Evolutionary conservation across 2,113 vertebrate genomes (phyloP).

Genomic region (Oxyruncus cristatus): DNA sequence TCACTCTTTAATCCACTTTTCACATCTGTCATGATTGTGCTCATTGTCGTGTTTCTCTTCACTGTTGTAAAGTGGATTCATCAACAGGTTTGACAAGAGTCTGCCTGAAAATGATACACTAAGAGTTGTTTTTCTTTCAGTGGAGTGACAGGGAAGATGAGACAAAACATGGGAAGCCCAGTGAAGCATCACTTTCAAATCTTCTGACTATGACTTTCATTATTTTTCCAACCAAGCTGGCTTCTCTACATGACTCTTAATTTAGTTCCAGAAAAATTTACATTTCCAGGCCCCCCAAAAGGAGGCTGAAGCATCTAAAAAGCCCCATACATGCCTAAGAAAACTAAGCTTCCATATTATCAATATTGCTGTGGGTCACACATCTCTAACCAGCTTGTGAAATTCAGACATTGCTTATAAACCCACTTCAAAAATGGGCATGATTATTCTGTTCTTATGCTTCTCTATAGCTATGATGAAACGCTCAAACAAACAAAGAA

Average conservation of each 20-base stretch:
- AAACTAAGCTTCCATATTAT: background rate
- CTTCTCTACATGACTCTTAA: background rate
- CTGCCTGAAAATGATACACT: background rate
- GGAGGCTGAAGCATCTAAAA: background rate
- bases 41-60: too few relatives aligned
- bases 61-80: too few relatives aligned
- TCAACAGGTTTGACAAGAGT: too few relatives aligned
- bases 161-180: background rate
- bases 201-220: background rate
- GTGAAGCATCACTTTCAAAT: background rate
- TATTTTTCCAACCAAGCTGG: background rate
- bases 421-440: background rate
- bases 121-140: background rate
- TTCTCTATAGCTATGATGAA: background rate
- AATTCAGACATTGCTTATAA: background rate
- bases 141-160: background rate
- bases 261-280: background rate
- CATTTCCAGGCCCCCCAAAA: background rate
- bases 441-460: background rate
- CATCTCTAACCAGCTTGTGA: background rate
- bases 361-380: background rate
- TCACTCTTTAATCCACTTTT: background rate
- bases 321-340: background rate
- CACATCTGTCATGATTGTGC: background rate
- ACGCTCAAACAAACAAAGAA: background rate